Base-by-base conservation (phyloP, 1,140 invertebrate genomes). In the Nasonia vitripennis region DNA sequence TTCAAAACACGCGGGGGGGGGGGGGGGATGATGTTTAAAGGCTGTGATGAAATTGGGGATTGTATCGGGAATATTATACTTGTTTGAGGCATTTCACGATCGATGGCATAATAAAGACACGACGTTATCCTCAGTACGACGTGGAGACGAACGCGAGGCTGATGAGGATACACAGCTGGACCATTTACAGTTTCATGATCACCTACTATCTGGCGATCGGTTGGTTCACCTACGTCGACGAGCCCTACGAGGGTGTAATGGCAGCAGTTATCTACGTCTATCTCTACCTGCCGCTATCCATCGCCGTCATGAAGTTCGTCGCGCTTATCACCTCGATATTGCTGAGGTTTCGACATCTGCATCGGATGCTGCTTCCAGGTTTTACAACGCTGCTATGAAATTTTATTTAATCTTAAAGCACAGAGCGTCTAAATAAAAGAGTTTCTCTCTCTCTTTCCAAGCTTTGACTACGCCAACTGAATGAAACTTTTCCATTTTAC, bases 291-390 rank as follows among this genome's bases (percentile, higher is more conserved):
- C 77, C 77, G 17, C 14, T 78, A 27, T 51, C 77, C 4, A 62
- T 62, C 11, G 10, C 77, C 0, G 51, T 62, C 0, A 31, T 78
- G n/a, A 78, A 78, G 17, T 78, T 78, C 27, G 23, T 62, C 12
- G 10, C 23, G 10, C 34, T 62, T 20, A 48, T 78, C 4, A 31
- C 48, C 20, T 78, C 77, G 12, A 78, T 78, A 14, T 31, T 31
- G 1, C 10, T 78, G 45, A 78, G 77, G 27, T 78, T 78, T 62
- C 48, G 48, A 23, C 77, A 78, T 78, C 23, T 78, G 1, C 55
- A 78, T 34, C 45, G 27, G 10, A 55, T 78, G 77, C 2, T 78
- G 11, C 14, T 78, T 11, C 77, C 77, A 78, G 77, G 77, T 77
- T 77, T 37, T 34, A 14, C 14, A 34, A 23, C 0, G 0, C 70